Evolutionary conservation across 2,888 invertebrate genomes (phyloP), one percentile per base, ranked within the genome.

Genomic region (Baccha elongata): DNA sequence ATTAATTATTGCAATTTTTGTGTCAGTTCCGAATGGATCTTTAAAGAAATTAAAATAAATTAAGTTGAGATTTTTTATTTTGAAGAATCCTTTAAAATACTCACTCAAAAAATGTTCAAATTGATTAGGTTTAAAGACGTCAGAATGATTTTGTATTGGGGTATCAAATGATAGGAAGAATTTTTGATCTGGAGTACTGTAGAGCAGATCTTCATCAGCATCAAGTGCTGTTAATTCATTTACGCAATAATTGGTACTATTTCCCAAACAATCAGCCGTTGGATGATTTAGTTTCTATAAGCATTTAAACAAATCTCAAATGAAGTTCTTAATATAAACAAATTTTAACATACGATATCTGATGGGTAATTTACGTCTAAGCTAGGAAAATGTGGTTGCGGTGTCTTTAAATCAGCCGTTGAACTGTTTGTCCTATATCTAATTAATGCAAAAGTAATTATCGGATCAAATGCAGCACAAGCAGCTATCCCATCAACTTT

Each of bases 1-100:
- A 89, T 96, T 95, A 13, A 93, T 93, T 85, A 92, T 93, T 44
- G 91, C 93, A 11, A 87, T 78, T n/a, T 86, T 52, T 0, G 85
- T 87, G 4, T 78, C 2, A 62, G 87, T 85, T 3, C 21, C 35
- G 2, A 53, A n/a, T 0, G 84, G 19, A 74, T 87, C 87, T 88
- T 44, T 53, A 11, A 19, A 53, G 21, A 23, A 53, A 48, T 44
- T 2, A 6, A 11, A 15, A 26, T 1, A 10, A 7, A n/a, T n/a
- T n/a, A n/a, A 26, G n/a, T n/a, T n/a, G n/a, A 48, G 29, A 15
- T 1, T 3, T 15, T 10, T 2, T 10, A 35, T 23, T 17, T 76
- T 76, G 84, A 85, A n/a, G 67, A 60, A 29, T 68, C 69, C 85
- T 37, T n/a, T n/a, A n/a, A n/a, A n/a, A n/a, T n/a, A n/a, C 87